Conservation (phyloP, 2,797 vertebrate species). For the Coranthus polyacanthus region DNA sequence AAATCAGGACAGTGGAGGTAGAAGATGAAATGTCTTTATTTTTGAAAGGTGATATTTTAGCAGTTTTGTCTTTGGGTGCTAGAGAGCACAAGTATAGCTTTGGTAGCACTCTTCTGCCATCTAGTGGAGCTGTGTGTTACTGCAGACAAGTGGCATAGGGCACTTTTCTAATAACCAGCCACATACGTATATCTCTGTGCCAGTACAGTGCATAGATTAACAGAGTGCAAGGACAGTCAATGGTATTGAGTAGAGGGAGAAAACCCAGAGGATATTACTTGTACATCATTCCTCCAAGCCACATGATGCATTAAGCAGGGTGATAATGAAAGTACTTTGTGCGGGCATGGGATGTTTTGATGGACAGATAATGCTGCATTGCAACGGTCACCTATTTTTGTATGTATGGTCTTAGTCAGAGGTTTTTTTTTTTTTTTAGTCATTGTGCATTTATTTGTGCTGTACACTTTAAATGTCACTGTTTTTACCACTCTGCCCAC, state of each 20-base stretch:
- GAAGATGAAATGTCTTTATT: constrained; percentile 65
- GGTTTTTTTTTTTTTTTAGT: neutral
- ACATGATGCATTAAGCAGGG: constrained; percentile 7
- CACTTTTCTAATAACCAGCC: neutral
- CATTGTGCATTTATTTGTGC: neutral
- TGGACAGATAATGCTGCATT: neutral
- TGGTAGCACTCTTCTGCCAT: constrained; percentile 68
- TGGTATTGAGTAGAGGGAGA: constrained; percentile 17
- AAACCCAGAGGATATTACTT: constrained; percentile 3
- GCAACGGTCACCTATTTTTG: neutral
- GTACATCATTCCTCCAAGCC: constrained; percentile 3
- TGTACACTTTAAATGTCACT: neutral
- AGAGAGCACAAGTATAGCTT: neutral
- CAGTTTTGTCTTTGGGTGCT: constrained; percentile 32
- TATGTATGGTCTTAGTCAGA: neutral
- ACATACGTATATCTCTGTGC: constrained; percentile 2
- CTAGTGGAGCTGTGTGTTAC: constrained; percentile 51
- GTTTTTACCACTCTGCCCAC: neutral
- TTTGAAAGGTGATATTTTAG: constrained; percentile 49
- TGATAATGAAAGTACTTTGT: neutral
- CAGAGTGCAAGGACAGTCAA: constrained; percentile 1
- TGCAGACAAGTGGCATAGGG: neutral
- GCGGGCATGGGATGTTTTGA: neutral
- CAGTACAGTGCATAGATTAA: constrained; percentile 23
- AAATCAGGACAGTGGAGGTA: constrained; percentile 62